These are phyloP conservation scores for Xyrauchen texanus DNA, from an alignment of 2,113 vertebrate genomes.

Conservation along the genomic window DNA sequence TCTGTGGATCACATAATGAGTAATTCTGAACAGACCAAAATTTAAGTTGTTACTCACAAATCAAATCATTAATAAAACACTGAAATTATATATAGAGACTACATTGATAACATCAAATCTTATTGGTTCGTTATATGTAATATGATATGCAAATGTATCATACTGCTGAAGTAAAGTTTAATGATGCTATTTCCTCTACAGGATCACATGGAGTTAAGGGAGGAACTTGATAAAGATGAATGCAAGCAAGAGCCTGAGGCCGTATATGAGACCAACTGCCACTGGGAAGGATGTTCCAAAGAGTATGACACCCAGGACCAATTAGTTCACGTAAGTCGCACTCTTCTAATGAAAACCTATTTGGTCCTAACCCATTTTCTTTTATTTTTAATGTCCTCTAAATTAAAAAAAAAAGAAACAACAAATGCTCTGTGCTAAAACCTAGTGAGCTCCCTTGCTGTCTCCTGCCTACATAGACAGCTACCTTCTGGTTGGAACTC, in stretches of 20 bases:
- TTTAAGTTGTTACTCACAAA: background rate
- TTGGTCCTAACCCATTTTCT: background rate
- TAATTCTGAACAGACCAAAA: too few relatives aligned
- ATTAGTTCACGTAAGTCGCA: slow-evolving; percentile 91
- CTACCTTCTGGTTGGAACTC: too few relatives aligned
- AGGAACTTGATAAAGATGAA: slow-evolving; percentile 95
- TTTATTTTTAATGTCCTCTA: background rate
- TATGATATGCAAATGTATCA: background rate
- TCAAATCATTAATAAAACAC: background rate
- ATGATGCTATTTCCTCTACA: slow-evolving; percentile 57
- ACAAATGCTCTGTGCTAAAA: too few relatives aligned
- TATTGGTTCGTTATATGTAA: background rate
- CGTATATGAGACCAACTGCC: slow-evolving; percentile 96
- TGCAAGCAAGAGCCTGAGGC: slow-evolving; percentile 95
- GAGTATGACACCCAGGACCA: slow-evolving; percentile 98
- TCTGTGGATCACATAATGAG: too few relatives aligned
- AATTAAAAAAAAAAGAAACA: too few relatives aligned
- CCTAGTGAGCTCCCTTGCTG: too few relatives aligned
- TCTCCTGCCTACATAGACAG: too few relatives aligned
- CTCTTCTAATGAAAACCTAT: background rate
- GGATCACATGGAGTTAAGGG: slow-evolving; percentile 91
- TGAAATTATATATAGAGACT: too few relatives aligned
- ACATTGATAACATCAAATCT: background rate
- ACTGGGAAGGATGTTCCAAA: slow-evolving; percentile 94
- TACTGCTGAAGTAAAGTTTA: background rate